phyloP scores from a whole-genome alignment of 2,888 invertebrate genomes.

The Cylindroiulus punctatus region DNA sequence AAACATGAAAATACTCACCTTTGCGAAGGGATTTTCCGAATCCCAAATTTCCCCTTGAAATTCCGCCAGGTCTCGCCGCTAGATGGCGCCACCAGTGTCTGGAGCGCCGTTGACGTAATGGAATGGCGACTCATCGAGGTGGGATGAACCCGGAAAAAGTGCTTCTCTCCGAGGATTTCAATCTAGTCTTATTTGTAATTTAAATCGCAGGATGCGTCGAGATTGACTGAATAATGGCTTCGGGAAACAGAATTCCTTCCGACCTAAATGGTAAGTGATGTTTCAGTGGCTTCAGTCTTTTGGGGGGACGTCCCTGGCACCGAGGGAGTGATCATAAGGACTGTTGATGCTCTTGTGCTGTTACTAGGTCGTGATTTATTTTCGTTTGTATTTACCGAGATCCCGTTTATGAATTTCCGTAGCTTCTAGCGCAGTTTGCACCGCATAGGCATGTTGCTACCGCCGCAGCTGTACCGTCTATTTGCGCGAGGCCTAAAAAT shows the following conservation, averaged over 20 bases:
- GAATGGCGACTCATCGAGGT: conserved; percentile 10
- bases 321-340: no score
- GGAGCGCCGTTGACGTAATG: conserved; percentile 1
- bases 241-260: conserved; percentile 51
- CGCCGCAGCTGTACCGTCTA: no score
- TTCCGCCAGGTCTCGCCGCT: background rate
- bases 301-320: no score
- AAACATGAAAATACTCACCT: no score
- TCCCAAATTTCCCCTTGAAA: background rate
- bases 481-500: no score
- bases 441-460: no score
- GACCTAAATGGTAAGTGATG: conserved; percentile 52
- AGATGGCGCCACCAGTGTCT: background rate
- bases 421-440: no score
- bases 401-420: background rate
- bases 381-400: no score
- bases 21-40: background rate
- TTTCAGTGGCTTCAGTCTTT: background rate
- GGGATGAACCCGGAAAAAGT: conserved; percentile 44
- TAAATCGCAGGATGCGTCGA: background rate
- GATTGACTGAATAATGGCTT: conserved; percentile 51
- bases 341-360: no score
- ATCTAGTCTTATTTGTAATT: background rate
- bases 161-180: background rate
- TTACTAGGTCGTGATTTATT: background rate